phyloP scores from a whole-genome alignment of 1,140 invertebrate species.

The Pogonomyrmex barbatus region DNA sequence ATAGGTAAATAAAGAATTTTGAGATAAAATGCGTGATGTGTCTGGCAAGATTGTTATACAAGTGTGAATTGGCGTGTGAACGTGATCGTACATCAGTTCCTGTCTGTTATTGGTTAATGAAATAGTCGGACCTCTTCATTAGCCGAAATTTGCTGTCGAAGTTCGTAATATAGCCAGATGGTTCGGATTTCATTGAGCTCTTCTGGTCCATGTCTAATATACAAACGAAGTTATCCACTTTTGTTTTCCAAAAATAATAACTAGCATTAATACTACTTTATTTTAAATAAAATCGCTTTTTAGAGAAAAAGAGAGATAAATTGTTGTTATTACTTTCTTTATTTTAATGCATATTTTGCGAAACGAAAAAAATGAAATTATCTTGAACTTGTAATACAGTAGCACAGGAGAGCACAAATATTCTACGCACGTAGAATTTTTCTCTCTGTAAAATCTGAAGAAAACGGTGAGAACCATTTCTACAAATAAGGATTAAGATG shows the following conservation, averaged over 20 bases:
- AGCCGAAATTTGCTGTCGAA: conserved; percentile 58
- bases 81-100: conserved; percentile 42
- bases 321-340: background rate
- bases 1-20: background rate
- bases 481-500: background rate
- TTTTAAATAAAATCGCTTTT: conserved; percentile 18
- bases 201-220: conserved; percentile 64
- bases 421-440: background rate
- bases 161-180: conserved; percentile 73
- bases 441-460: conserved; percentile 32
- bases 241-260: background rate
- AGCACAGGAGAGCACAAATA: background rate
- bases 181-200: conserved; percentile 40
- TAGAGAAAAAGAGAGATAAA: background rate
- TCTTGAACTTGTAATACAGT: background rate
- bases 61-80: conserved; percentile 40
- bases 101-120: conserved; percentile 73
- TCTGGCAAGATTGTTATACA: background rate
- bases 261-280: background rate
- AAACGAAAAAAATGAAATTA: conserved; percentile 32
- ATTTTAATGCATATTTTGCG: conserved; percentile 26
- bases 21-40: background rate
- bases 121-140: conserved; percentile 73
- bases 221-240: conserved; percentile 43
- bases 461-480: conserved; percentile 14